Conservation (phyloP, 2,113 vertebrate genomes). For the Zosterops hypoxanthus region DNA sequence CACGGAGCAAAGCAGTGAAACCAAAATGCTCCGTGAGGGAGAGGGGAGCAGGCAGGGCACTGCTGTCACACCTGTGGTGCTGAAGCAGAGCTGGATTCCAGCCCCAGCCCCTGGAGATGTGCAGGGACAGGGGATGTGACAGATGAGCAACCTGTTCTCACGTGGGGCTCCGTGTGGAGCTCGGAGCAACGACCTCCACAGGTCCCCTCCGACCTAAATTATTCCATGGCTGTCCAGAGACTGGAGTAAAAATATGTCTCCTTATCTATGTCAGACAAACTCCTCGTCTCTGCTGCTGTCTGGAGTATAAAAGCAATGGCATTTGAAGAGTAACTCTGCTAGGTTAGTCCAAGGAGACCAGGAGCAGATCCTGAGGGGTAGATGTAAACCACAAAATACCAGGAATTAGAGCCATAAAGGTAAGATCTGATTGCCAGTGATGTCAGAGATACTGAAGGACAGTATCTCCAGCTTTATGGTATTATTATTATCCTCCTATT, state of each 20-base stretch:
- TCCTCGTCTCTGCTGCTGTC: background rate
- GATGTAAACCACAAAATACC: background rate
- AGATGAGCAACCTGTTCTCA: background rate
- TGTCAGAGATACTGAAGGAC: background rate
- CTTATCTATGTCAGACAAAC: conserved; percentile 17
- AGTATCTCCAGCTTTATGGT: background rate
- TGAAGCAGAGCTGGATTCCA: background rate
- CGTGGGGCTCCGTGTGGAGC: background rate
- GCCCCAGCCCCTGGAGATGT: background rate
- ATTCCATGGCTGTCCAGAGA: background rate
- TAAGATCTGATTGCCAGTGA: background rate
- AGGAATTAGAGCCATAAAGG: background rate
- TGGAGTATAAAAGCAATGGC: background rate
- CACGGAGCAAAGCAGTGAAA: background rate
- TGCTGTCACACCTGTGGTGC: background rate
- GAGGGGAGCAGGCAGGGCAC: background rate
- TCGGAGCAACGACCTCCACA: background rate
- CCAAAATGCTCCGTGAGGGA: background rate
- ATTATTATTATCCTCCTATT: background rate
- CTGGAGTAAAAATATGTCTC: conserved; percentile 22
- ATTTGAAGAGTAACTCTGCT: background rate
- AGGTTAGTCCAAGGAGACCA: conserved; percentile 24
- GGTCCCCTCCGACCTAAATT: conserved; percentile 10
- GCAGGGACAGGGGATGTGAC: background rate
- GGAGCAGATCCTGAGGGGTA: background rate